A percentile compares a stretch with the other conserved stretches of the same genome.
Evolutionary conservation across 2,888 invertebrate genomes (phyloP).

Genomic region (Cyrtodaria siliqua): DNA sequence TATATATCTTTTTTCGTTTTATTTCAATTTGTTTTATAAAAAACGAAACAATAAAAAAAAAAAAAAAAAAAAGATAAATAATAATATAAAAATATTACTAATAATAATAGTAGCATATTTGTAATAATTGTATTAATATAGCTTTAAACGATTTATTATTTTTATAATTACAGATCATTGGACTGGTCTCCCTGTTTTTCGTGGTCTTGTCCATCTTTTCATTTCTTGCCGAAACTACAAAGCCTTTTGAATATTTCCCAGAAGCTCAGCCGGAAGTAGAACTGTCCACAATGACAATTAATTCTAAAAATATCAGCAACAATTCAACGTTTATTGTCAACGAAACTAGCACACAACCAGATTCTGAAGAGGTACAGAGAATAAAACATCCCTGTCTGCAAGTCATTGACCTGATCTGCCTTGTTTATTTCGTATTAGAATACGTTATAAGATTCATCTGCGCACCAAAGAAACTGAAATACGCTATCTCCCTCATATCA

Average conservation of each 20-base stretch:
- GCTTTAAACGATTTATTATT: not conserved
- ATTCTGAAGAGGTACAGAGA: not conserved
- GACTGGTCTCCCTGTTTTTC: constrained; percentile 60
- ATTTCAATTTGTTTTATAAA: too few species aligned
- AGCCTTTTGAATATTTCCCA: constrained; percentile 42
- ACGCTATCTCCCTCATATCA: constrained; percentile 41
- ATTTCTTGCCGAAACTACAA: too few species aligned
- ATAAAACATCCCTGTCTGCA: constrained; percentile 54
- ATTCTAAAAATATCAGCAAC: not conserved
- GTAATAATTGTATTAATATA: too few species aligned
- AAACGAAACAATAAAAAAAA: too few species aligned
- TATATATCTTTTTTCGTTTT: too few species aligned
- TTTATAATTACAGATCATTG: constrained; percentile 61
- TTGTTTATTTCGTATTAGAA: constrained; percentile 55
- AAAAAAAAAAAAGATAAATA: too few species aligned
- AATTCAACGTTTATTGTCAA: not conserved
- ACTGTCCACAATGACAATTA: not conserved
- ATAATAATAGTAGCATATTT: too few species aligned
- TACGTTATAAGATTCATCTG: constrained; percentile 42
- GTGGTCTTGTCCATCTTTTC: constrained; percentile 66
- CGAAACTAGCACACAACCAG: not conserved
- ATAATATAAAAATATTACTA: too few species aligned
- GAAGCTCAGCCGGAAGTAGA: not conserved
- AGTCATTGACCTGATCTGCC: constrained; percentile 51
- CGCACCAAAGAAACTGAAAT: constrained; percentile 31